A percentile compares a stretch with the other conserved stretches of the same genome.
These are phyloP conservation scores for Deroptyus accipitrinus DNA, from an alignment of 2,113 vertebrate species.

Conservation along the genomic window DNA sequence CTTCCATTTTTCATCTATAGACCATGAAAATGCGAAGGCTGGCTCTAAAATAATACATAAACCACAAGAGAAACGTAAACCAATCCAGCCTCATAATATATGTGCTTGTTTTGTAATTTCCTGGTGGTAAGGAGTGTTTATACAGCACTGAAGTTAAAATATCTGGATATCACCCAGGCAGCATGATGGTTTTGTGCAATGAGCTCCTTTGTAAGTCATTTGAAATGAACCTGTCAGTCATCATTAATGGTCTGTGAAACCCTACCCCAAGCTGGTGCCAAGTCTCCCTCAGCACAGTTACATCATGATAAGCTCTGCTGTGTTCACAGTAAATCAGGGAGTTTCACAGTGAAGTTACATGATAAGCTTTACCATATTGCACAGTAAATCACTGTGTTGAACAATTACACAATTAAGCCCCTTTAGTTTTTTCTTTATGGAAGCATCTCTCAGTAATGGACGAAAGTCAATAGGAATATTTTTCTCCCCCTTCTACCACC, in stretches of 20 bases:
- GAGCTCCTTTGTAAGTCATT: constrained; percentile 51
- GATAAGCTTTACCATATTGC: constrained; percentile 68
- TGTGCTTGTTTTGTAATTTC: neutral
- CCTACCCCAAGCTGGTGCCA: constrained; percentile 41
- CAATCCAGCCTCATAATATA: neutral
- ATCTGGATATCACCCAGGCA: constrained; percentile 37
- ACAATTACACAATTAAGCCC: constrained; percentile 61
- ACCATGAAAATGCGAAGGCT: neutral
- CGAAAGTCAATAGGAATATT: constrained; percentile 24
- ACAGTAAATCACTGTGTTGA: constrained; percentile 66
- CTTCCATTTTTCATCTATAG: neutral
- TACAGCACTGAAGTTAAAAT: constrained; percentile 32
- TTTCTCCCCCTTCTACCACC: neutral
- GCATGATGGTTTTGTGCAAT: constrained; percentile 27
- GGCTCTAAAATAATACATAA: neutral
- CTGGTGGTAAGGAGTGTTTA: constrained; percentile 7
- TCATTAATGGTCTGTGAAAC: constrained; percentile 71
- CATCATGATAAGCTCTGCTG: constrained; percentile 59
- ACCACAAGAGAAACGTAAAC: neutral
- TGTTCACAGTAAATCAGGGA: constrained; percentile 67
- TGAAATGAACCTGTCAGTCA: constrained; percentile 68
- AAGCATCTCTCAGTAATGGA: neutral
- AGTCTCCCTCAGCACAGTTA: constrained; percentile 47
- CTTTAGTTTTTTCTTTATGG: constrained; percentile 53
- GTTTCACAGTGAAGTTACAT: constrained; percentile 46